Evolutionary conservation across 2,888 invertebrate genomes (phyloP).

Genomic region (Cosmopolites sordidus): DNA sequence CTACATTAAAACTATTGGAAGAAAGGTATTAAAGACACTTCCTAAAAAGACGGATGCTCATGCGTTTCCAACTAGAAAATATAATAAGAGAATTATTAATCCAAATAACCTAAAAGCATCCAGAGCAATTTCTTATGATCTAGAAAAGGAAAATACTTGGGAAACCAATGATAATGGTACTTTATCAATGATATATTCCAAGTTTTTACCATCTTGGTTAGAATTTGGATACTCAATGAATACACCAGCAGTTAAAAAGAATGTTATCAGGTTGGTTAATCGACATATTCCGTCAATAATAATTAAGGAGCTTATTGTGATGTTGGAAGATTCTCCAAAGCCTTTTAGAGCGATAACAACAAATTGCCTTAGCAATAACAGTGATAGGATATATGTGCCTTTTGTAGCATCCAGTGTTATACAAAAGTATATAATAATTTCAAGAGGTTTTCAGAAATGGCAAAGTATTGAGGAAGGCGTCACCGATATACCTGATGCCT

Average conservation of each 20-base stretch:
- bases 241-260: constrained; percentile 58
- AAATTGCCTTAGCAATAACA: constrained; percentile 40
- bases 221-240: constrained; percentile 54
- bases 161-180: constrained; percentile 41
- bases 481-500: constrained; percentile 51
- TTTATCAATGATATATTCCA: constrained; percentile 54
- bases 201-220: constrained; percentile 56
- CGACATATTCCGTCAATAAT: constrained; percentile 49
- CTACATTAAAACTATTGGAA: constrained; percentile 27
- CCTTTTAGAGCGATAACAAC: constrained; percentile 48
- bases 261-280: constrained; percentile 48
- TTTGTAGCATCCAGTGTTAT: constrained; percentile 45
- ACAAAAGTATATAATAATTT: constrained; percentile 55
- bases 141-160: constrained; percentile 7
- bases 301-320: constrained; percentile 51
- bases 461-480: constrained; percentile 43
- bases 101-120: constrained; percentile 35
- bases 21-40: constrained; percentile 26
- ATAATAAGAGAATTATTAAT: constrained; percentile 33
- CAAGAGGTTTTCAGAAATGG: constrained; percentile 52
- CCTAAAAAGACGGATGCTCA: constrained; percentile 33
- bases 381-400: constrained; percentile 45
- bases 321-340: constrained; percentile 51
- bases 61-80: constrained; percentile 31
- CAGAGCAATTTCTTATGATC: constrained; percentile 40